A percentile compares a stretch with the other conserved stretches of the same genome.
phyloP scores from a whole-genome alignment of 2,113 vertebrate species.

The Actenoides lindsayi region DNA sequence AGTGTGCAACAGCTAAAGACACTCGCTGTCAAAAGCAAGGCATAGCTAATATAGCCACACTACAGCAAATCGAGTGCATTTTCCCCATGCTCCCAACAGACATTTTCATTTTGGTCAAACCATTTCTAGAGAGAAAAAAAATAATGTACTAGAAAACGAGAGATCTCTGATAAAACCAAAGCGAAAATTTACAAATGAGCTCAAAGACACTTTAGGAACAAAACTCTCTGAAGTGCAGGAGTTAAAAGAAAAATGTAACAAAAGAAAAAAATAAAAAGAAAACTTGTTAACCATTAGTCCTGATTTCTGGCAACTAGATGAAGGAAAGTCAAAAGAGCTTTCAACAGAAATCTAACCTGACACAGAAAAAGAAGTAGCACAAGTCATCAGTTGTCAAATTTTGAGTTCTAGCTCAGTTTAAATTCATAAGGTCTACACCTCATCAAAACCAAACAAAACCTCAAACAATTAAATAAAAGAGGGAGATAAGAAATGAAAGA shows the following conservation, averaged over 20 bases:
- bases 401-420: not conserved
- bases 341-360: not conserved
- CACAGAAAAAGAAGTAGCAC: not conserved
- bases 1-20: not conserved
- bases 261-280: not conserved
- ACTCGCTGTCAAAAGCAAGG: not conserved
- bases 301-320: not conserved
- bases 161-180: not conserved
- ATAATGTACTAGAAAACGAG: not conserved
- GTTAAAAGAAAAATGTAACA: not conserved
- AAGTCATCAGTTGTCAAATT: not conserved
- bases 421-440: not conserved
- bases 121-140: not conserved
- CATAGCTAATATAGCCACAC: not conserved
- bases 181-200: not conserved
- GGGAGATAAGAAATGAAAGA: not conserved
- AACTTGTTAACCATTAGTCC: not conserved
- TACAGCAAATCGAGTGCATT: not conserved
- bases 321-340: not conserved
- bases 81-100: not conserved
- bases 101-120: not conserved
- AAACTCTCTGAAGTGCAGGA: rapidly evolving
- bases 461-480: not conserved
- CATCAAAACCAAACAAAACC: not conserved
- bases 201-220: not conserved